phyloP scores from a whole-genome alignment of 2,888 invertebrate genomes.

The Nezara viridula region DNA sequence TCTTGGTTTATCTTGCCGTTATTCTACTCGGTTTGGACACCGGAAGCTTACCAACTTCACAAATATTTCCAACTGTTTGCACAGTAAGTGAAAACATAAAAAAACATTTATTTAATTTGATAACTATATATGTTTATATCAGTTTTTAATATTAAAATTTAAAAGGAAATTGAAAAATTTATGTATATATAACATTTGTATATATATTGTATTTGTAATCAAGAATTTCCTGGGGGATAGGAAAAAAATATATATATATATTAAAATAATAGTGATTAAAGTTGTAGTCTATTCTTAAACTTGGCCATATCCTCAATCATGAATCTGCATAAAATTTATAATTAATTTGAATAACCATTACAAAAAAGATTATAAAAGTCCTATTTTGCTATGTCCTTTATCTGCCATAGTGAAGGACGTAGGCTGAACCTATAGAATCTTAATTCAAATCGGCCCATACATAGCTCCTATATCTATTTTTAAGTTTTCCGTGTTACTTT shows the following conservation, averaged over 20 bases:
- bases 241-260: neutral
- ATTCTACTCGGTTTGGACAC: slow-evolving; percentile 88
- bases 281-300: neutral
- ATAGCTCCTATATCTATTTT: too few relatives aligned
- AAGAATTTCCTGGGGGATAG: too few relatives aligned
- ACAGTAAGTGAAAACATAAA: slow-evolving; percentile 77
- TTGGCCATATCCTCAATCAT: neutral
- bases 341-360: neutral
- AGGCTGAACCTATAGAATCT: too few relatives aligned
- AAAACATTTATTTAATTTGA: neutral
- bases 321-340: neutral
- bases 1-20: slow-evolving; percentile 90
- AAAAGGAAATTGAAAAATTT: too few relatives aligned
- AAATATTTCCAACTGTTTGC: slow-evolving; percentile 85
- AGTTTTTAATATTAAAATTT: too few relatives aligned
- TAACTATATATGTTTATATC: neutral
- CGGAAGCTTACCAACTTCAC: slow-evolving; percentile 79
- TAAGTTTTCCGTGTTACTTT: too few relatives aligned
- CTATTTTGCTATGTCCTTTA: too few relatives aligned
- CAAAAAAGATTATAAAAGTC: neutral
- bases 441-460: too few relatives aligned
- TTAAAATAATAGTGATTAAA: neutral
- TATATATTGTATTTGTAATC: too few relatives aligned
- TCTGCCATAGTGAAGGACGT: too few relatives aligned
- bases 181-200: too few relatives aligned